Evolutionary conservation across 2,797 vertebrate genomes (phyloP), one percentile per base, ranked within the genome.

Genomic region (Karalla daura): DNA sequence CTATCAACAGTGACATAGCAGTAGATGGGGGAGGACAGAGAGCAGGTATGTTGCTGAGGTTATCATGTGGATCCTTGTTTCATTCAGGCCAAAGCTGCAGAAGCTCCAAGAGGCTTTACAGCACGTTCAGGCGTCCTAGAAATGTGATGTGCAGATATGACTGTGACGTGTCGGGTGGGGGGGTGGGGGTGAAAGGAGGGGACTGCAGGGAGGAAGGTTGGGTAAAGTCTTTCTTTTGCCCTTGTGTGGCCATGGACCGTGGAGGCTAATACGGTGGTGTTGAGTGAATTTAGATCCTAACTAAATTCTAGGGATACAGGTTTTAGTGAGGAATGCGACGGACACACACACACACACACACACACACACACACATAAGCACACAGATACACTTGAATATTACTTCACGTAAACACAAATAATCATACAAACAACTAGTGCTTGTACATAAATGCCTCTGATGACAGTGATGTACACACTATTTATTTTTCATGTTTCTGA

Each of bases 251-350:
- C 41, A 36, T 15, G n/a, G 37, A 59, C 33, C 37, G 21, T 33
- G 58, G 35, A 76, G 52, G 52, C 36, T 76, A 69, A 86, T 74
- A 24, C n/a, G 30, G 35, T 70, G 44, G 70, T 63, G 88, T 20
- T 75, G 80, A 85, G 50, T 74, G 70, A 82, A 55, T 49, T 20
- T 35, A 61, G 49, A 74, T 72, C 18, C 44, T 36, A 71, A 61
- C 56, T 24, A 45, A 66, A 60, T 1, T 12, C 39, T 44, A 39
- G 33, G 50, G 51, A 41, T 23, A 17, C 17, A 24, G 12, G 24
- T 7, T 20, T 37, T 49, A 37, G 27, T 36, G 43, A 35, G 24
- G 23, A 60, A 50, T 1, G 30, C 43, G 23, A 30, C 27, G 8
- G 5, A 28, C 27, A 28, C 27, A 28, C 27, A 28, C 27, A 30